Conservation (phyloP, 1,140 invertebrate species). For the Dryas iulia region DNA sequence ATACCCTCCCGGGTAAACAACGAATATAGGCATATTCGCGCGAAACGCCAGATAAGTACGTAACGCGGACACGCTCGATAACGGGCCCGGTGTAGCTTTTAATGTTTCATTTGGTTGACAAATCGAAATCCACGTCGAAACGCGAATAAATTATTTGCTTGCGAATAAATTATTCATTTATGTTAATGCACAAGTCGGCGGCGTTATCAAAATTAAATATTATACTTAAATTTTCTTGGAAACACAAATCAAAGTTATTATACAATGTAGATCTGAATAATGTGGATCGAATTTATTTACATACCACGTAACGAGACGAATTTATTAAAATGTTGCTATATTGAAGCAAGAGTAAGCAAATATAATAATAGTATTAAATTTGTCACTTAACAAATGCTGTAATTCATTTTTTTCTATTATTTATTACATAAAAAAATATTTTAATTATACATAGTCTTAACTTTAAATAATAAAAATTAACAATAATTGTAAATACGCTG, state of each 20-base stretch:
- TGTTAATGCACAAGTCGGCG: slow-evolving; percentile 33
- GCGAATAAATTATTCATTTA: slow-evolving; percentile 58
- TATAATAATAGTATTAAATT: no score
- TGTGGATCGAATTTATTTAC: not conserved
- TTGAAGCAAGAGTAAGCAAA: no score
- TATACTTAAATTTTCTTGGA: slow-evolving; percentile 14
- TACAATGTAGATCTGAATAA: slow-evolving; percentile 1
- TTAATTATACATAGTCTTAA: no score
- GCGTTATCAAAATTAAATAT: slow-evolving; percentile 21
- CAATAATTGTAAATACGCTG: no score
- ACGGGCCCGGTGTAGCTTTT: slow-evolving; percentile 26
- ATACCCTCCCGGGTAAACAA: slow-evolving; percentile 43
- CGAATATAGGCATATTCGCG: slow-evolving; percentile 41
- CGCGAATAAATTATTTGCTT: slow-evolving; percentile 20
- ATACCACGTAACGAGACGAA: no score
- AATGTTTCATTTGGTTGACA: slow-evolving; percentile 33
- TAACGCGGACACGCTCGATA: slow-evolving; percentile 30
- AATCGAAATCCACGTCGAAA: slow-evolving; percentile 19
- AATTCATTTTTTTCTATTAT: no score
- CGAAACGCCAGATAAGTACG: slow-evolving; percentile 54
- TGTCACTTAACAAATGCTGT: no score
- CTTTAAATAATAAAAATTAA: no score
- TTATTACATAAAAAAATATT: no score
- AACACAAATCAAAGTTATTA: slow-evolving; percentile 9
- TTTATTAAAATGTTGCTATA: no score